A percentile compares a stretch with the other conserved stretches of the same genome.
Conservation (phyloP, 2,888 invertebrate species). For the Ornithoptera priamus region DNA sequence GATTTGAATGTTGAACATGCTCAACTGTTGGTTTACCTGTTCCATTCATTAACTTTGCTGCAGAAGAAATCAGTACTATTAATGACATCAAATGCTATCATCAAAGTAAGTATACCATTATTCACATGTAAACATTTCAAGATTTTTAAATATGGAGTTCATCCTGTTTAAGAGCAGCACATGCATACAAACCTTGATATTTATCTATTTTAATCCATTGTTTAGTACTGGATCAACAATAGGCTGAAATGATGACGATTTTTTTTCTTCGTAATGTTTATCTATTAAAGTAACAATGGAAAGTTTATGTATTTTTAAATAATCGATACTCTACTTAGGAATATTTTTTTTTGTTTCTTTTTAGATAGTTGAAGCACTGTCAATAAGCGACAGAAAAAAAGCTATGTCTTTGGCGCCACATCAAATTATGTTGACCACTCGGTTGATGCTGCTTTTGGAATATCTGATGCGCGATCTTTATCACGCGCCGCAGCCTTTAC, state of each 20-base stretch:
- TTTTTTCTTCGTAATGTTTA: too few relatives aligned
- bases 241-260: too few relatives aligned
- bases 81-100: conserved; percentile 86
- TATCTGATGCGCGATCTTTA: conserved; percentile 97
- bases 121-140: too few relatives aligned
- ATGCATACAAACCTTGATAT: too few relatives aligned
- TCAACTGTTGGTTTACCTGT: conserved; percentile 94
- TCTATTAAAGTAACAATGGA: too few relatives aligned
- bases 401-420: conserved; percentile 66
- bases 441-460: conserved; percentile 92
- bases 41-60: conserved; percentile 96
- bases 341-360: conserved; percentile 23
- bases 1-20: conserved; percentile 98
- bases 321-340: neutral
- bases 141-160: too few relatives aligned
- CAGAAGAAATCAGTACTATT: conserved; percentile 97
- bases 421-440: conserved; percentile 90
- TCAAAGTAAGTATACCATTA: conserved; percentile 56
- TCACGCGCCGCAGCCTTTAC: conserved; percentile 91
- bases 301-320: neutral
- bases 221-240: too few relatives aligned
- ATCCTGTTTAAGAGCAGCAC: too few relatives aligned
- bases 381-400: conserved; percentile 63
- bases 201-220: too few relatives aligned
- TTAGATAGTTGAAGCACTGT: conserved; percentile 70